Percentiles rank a stretch among this genome's conserved stretches.
Evolutionary conservation across 2,797 vertebrate species (phyloP).

Genomic region (Sebastes variabilis): DNA sequence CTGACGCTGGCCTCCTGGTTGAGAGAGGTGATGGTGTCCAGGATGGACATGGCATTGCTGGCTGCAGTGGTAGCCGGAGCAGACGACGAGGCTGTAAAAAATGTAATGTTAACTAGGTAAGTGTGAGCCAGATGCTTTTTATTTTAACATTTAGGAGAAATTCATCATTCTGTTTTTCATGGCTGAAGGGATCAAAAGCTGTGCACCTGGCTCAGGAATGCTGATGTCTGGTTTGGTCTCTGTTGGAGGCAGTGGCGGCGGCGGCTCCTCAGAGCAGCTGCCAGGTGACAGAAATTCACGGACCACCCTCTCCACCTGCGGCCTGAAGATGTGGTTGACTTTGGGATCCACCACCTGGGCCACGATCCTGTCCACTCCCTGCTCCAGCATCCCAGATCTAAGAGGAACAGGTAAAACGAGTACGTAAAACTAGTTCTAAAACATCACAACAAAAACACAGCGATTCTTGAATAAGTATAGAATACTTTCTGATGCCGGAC

Average conservation of each 20-base stretch:
- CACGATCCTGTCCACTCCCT: slow-evolving; percentile 97
- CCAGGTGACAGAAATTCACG: slow-evolving; percentile 93
- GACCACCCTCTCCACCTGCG: slow-evolving; percentile 96
- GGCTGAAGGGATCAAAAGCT: background rate
- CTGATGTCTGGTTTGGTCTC: slow-evolving; percentile 84
- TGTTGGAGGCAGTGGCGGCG: slow-evolving; percentile 49
- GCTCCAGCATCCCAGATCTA: slow-evolving; percentile 98
- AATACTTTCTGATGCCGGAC: background rate
- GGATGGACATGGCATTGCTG: slow-evolving; percentile 91
- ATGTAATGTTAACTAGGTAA: background rate
- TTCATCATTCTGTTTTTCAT: background rate
- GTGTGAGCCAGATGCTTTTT: background rate
- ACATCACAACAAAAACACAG: background rate
- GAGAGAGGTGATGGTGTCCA: slow-evolving; percentile 91
- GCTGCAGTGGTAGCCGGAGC: slow-evolving; percentile 78
- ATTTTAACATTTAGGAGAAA: background rate
- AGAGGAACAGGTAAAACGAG: background rate
- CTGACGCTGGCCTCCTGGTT: slow-evolving; percentile 91
- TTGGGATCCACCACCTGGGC: slow-evolving; percentile 99
- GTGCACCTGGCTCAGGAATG: slow-evolving; percentile 83
- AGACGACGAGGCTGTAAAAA: slow-evolving; percentile 76
- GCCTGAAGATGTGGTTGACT: slow-evolving; percentile 96
- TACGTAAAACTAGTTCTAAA: background rate
- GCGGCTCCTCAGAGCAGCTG: slow-evolving; percentile 85
- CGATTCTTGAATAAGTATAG: background rate